These are phyloP conservation scores for Megaleporinus macrocephalus DNA, from an alignment of 2,113 vertebrate genomes.

Conservation along the genomic window DNA sequence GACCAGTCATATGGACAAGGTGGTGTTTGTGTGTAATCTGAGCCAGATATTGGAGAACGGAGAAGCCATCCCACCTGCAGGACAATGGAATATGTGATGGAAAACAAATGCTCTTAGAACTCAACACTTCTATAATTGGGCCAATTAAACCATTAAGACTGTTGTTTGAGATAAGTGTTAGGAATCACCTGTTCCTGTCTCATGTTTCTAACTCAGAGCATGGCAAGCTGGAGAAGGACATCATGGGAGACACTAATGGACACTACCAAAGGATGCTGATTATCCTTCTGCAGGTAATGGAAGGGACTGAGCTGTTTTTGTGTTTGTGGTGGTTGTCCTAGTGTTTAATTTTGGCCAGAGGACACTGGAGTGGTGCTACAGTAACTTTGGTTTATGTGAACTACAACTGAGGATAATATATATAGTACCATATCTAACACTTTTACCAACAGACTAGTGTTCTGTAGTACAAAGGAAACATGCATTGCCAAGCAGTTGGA, in stretches of 20 bases:
- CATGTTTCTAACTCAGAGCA: slow-evolving; percentile 80
- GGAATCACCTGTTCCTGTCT: slow-evolving; percentile 54
- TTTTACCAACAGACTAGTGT: no score
- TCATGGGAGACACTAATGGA: slow-evolving; percentile 90
- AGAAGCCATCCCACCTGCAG: background rate
- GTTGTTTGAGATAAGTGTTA: slow-evolving; percentile 45
- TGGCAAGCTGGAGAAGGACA: slow-evolving; percentile 87
- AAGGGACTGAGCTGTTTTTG: no score
- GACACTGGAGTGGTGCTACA: no score
- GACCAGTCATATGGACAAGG: slow-evolving; percentile 20
- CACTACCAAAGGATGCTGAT: slow-evolving; percentile 89
- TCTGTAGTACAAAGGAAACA: no score
- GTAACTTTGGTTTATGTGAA: no score
- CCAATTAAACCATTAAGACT: slow-evolving; percentile 33
- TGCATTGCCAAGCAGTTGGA: no score
- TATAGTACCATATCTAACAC: no score
- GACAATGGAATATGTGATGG: slow-evolving; percentile 24
- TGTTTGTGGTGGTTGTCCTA: background rate
- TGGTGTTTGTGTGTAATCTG: slow-evolving; percentile 12
- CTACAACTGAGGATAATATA: no score
- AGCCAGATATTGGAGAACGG: slow-evolving; percentile 36
- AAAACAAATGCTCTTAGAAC: slow-evolving; percentile 27
- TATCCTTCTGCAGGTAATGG: slow-evolving; percentile 89
- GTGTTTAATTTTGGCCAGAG: no score
- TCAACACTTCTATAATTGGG: slow-evolving; percentile 22